Evolutionary conservation across 2,113 vertebrate species (phyloP).

Genomic region (Bufo bufo): DNA sequence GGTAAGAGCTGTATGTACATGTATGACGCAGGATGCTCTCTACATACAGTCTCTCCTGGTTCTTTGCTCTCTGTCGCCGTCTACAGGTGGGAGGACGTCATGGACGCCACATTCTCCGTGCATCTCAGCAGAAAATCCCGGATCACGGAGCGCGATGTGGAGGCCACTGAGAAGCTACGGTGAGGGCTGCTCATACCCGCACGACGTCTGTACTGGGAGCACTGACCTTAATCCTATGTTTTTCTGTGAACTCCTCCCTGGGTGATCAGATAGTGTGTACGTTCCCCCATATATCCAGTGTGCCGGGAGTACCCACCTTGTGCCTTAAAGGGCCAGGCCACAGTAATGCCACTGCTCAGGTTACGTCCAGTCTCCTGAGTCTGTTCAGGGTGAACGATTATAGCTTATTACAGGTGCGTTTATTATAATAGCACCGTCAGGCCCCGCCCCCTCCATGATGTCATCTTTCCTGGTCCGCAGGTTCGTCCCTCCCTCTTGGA

Average conservation of each 20-base stretch:
- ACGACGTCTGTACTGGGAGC: not conserved
- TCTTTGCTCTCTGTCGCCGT: not conserved
- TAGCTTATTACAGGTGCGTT: no score
- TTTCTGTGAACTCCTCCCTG: no score
- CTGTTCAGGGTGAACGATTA: no score
- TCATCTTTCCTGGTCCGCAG: constrained; percentile 65
- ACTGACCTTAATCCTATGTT: not conserved
- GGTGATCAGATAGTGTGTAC: no score
- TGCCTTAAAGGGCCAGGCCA: no score
- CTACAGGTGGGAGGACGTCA: constrained; percentile 92
- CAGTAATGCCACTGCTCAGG: no score
- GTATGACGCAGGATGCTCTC: not conserved
- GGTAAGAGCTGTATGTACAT: not conserved
- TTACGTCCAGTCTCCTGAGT: no score
- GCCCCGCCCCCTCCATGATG: not conserved
- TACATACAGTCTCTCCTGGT: no score
- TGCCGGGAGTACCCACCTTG: not conserved
- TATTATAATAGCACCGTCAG: not conserved
- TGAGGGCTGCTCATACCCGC: constrained; percentile 63
- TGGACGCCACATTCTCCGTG: constrained; percentile 86
- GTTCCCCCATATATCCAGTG: not conserved
- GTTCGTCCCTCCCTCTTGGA: constrained; percentile 91
- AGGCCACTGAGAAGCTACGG: constrained; percentile 89
- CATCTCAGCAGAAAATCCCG: constrained; percentile 84
- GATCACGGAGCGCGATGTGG: constrained; percentile 79